A percentile compares a stretch with the other conserved stretches of the same genome.
Conservation (phyloP, 2,113 vertebrate genomes). For the Burhinus oedicnemus region DNA sequence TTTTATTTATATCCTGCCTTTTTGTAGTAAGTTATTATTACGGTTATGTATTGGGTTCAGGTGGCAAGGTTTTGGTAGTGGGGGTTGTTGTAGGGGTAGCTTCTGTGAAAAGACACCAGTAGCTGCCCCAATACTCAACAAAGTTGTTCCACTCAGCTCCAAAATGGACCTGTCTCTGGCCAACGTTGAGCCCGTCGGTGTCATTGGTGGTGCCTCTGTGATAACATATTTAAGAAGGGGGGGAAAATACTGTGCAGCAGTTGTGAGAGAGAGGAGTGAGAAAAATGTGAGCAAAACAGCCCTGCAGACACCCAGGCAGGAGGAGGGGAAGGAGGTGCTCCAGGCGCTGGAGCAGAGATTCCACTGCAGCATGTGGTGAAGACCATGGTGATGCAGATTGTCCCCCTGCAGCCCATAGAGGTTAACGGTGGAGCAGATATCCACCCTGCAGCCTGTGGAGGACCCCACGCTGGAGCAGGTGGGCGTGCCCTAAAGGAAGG, state of each 20-base stretch:
- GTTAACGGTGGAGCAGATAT: background rate
- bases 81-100: background rate
- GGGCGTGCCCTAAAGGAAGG: background rate
- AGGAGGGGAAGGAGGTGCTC: background rate
- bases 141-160: background rate
- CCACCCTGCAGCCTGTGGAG: background rate
- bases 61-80: background rate
- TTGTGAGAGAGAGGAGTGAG: background rate
- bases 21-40: background rate
- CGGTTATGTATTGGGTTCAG: background rate
- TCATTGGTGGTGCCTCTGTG: background rate
- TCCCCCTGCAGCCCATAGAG: background rate
- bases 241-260: background rate
- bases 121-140: background rate
- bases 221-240: background rate
- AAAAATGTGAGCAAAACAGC: background rate
- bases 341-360: background rate
- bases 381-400: background rate
- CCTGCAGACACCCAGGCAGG: background rate
- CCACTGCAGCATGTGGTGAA: background rate
- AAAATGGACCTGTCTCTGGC: background rate
- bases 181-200: accelerated
- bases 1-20: background rate
- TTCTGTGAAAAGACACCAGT: background rate
- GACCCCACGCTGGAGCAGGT: background rate